These are phyloP conservation scores for Chymomyza caudatula DNA, from an alignment of 2,888 invertebrate species.

Conservation along the genomic window DNA sequence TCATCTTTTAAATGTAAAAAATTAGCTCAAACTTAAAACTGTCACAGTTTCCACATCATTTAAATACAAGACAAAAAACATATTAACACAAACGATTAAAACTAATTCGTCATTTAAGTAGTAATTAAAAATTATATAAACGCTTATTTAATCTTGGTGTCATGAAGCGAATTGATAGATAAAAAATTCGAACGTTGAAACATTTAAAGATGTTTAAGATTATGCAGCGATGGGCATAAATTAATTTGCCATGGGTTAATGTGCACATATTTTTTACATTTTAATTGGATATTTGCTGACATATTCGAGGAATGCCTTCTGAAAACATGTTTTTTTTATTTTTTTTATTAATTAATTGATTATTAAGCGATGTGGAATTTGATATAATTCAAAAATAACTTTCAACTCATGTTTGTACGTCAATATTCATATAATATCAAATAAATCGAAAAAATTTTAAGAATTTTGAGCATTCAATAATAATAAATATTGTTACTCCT, in stretches of 20 bases:
- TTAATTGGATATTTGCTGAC: not conserved
- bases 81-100: too few relatives aligned
- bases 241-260: not conserved
- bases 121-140: not conserved
- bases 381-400: too few relatives aligned
- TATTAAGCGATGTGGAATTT: too few relatives aligned
- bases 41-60: too few relatives aligned
- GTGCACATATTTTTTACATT: not conserved
- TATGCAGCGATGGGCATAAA: not conserved
- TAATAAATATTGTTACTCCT: too few relatives aligned
- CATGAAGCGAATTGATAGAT: not conserved
- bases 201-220: not conserved
- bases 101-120: not conserved
- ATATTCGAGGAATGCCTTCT: not conserved
- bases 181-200: not conserved
- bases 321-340: not conserved
- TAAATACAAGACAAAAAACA: too few relatives aligned
- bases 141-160: not conserved
- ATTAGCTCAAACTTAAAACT: too few relatives aligned
- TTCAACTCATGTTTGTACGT: too few relatives aligned
- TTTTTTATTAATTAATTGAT: not conserved
- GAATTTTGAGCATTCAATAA: too few relatives aligned
- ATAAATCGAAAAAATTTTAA: too few relatives aligned
- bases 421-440: too few relatives aligned
- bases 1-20: too few relatives aligned